These are phyloP conservation scores for Pristionchus fissidentatus DNA, from an alignment of 2,888 invertebrate genomes.

Conservation along the genomic window DNA sequence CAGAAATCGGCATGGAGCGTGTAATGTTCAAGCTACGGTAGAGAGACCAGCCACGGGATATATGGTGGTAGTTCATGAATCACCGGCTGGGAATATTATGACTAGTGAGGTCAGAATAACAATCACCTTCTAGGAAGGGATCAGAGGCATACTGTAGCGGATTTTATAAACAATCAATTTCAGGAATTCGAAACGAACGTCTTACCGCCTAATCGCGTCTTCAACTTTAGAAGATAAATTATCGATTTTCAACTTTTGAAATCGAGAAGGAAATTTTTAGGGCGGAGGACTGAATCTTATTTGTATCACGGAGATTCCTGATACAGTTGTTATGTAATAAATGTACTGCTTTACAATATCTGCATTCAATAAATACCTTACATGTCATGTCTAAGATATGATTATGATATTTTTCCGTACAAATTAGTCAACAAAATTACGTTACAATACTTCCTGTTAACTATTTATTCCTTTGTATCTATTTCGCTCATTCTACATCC, in stretches of 20 bases:
- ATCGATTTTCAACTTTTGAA: not conserved
- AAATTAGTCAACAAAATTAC: no score
- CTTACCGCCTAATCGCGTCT: not conserved
- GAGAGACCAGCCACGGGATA: conserved; percentile 51
- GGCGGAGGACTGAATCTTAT: not conserved
- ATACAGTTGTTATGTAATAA: no score
- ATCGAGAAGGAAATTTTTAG: not conserved
- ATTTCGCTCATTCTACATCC: no score
- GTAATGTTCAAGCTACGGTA: conserved; percentile 36
- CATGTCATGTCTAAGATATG: no score
- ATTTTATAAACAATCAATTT: not conserved
- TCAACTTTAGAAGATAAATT: not conserved
- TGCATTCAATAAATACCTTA: no score
- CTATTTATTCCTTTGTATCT: no score
- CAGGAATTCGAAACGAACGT: conserved; percentile 19
- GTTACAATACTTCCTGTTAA: no score
- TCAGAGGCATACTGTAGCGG: no score
- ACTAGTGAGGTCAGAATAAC: conserved; percentile 31
- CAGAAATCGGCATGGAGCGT: conserved; percentile 53
- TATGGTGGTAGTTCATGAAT: conserved; percentile 52
- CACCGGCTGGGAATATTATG: conserved; percentile 49
- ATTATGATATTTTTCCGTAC: no score
- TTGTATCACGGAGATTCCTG: no score
- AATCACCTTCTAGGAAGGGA: no score
- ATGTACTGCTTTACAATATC: no score